Base-by-base conservation (phyloP, 2,113 vertebrate genomes). In the Aphelocoma coerulescens region DNA sequence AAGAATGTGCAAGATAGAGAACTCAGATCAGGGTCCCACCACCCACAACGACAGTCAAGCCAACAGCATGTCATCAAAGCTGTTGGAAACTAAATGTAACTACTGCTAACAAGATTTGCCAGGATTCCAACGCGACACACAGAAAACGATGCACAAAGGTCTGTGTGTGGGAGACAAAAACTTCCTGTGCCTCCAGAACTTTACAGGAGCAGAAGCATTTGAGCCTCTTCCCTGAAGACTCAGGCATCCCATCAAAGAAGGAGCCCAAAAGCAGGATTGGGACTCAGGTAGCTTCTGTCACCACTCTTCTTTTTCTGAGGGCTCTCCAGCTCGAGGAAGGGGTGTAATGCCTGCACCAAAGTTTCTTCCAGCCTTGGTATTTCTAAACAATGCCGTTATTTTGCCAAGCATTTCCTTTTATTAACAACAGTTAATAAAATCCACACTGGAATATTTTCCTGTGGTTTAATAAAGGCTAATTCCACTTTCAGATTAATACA, bases 21-120 rank as follows among this genome's bases (percentile, higher is more conserved):
- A 88, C 46, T 85, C 82, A 93, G 88, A 96, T 85, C 76, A 93
- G 65, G 89, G 75, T 87, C 71, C 93, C 88, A 82, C 75, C 59
- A 91, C 81, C 65, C 76, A 94, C 79, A 84, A 77, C 6, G 27
- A 88, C 1, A 77, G 72, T 72, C 75, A 91, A 93, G 75, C 67
- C 91, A 96, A 91, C 57, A 93, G 39, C 39, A 94, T 63, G 66
- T 78, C 78, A 93, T 57, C 78, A 95, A 93, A 90, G 71, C 46
- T 85, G 63, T 54, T 89, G 74, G 71, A 94, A 89, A 89, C 39
- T 67, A 90, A 76, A 88, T 61, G 63, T 41, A 83, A 90, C 51
- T 91, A 73, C 93, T 90, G 87, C 79, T 95, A 61, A 68, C 41
- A 52, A 79, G 48, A 78, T 49, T 65, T 93, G 85, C 59, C 63